Conservation (phyloP, 2,113 vertebrate genomes). For the Rana temporaria region DNA sequence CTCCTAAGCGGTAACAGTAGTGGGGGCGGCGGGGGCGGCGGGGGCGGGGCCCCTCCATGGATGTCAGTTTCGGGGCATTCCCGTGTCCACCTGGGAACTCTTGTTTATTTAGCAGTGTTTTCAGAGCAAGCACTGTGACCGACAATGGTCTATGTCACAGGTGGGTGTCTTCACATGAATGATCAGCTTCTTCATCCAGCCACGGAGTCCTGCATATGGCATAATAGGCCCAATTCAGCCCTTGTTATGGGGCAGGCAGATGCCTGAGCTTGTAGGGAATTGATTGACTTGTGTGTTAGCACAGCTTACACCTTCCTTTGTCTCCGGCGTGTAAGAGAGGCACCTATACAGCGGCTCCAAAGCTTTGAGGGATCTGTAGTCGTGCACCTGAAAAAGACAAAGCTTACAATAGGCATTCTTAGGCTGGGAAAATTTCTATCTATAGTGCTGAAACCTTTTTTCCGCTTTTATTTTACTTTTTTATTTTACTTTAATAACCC, state of each 20-base stretch:
- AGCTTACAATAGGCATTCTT: no score
- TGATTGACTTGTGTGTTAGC: not conserved
- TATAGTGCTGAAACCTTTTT: no score
- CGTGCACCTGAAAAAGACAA: no score
- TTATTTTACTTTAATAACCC: no score
- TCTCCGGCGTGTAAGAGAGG: not conserved
- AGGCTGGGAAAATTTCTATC: no score
- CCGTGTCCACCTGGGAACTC: constrained; percentile 34
- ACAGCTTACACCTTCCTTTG: not conserved
- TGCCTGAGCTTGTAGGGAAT: not conserved
- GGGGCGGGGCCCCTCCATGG: constrained; percentile 27
- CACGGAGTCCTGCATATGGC: not conserved
- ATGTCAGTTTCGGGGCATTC: constrained; percentile 39
- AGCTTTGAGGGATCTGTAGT: no score
- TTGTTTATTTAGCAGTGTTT: constrained; percentile 24
- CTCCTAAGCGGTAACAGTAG: not conserved
- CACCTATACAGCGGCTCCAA: not conserved
- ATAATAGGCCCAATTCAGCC: not conserved
- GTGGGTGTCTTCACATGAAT: constrained; percentile 54
- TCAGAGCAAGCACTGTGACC: not conserved
- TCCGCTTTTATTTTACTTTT: no score
- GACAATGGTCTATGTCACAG: not conserved
- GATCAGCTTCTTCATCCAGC: constrained; percentile 43
- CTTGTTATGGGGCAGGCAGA: no score
- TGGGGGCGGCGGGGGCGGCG: no score